Evolutionary conservation across 2,113 vertebrate species (phyloP).

Genomic region (Barnardius zonarius): DNA sequence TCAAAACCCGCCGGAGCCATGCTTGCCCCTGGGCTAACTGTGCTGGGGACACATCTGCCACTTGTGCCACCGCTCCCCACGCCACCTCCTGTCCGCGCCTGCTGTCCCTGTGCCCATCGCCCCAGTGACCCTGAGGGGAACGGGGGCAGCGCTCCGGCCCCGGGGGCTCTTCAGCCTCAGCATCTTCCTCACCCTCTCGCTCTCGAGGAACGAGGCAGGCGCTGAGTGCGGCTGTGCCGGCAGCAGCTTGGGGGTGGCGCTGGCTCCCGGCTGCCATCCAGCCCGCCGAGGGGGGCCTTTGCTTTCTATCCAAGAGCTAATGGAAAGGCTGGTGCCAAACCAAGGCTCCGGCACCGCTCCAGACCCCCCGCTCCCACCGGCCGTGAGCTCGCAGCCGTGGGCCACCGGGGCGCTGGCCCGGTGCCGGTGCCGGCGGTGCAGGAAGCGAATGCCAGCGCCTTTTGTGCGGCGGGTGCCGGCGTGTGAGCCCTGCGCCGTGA

Average conservation of each 20-base stretch:
- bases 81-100: neutral
- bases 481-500: neutral
- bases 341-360: neutral
- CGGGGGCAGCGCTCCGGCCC: rapidly evolving
- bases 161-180: neutral
- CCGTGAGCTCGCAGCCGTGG: neutral
- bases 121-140: rapidly evolving
- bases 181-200: neutral
- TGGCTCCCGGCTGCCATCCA: neutral
- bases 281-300: neutral
- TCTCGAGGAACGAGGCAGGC: neutral
- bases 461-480: neutral
- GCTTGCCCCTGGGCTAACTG: neutral
- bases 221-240: neutral
- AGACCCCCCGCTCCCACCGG: neutral
- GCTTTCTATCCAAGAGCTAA: neutral
- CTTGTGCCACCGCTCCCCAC: neutral
- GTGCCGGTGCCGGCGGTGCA: neutral
- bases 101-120: rapidly evolving
- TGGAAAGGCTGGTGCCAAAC: neutral
- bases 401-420: neutral
- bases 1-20: conserved; percentile 10
- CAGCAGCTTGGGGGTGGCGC: neutral
- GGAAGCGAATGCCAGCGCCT: neutral
- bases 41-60: neutral